These are phyloP conservation scores for Colinus virginianus DNA, from an alignment of 2,113 vertebrate species.

Conservation along the genomic window DNA sequence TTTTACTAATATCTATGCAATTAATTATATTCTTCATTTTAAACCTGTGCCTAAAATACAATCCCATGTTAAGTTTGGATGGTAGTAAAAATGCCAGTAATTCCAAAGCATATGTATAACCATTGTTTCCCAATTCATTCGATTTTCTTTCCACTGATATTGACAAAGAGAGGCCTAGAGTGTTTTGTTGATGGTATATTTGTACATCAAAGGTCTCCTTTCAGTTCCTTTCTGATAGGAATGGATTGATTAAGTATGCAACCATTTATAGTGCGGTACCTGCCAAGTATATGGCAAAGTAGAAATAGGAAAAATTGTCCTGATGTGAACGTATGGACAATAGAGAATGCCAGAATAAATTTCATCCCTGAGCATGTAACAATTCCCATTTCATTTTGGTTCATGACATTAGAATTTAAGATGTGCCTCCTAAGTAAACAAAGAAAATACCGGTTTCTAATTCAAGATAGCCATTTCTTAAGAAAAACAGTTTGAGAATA, in stretches of 20 bases:
- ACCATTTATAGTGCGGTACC: conserved; percentile 51
- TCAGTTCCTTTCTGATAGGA: conserved; percentile 31
- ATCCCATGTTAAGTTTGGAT: conserved; percentile 19
- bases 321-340: conserved; percentile 40
- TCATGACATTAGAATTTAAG: conserved; percentile 21
- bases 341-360: conserved; percentile 59
- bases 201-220: conserved; percentile 26
- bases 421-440: not conserved
- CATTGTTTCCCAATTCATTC: conserved; percentile 10
- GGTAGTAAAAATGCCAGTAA: conserved; percentile 51
- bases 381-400: not conserved
- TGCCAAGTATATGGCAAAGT: conserved; percentile 52
- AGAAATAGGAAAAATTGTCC: conserved; percentile 54
- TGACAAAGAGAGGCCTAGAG: not conserved
- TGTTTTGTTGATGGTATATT: conserved; percentile 30
- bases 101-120: conserved; percentile 9
- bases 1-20: not conserved
- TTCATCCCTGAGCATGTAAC: not conserved
- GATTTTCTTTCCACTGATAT: not conserved
- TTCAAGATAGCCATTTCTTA: not conserved
- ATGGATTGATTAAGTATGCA: conserved; percentile 45
- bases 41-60: not conserved
- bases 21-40: conserved; percentile 6
- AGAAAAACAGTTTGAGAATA: not conserved
- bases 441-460: not conserved